phyloP scores from a whole-genome alignment of 1,140 invertebrate genomes.

The Drosophila willistoni region DNA sequence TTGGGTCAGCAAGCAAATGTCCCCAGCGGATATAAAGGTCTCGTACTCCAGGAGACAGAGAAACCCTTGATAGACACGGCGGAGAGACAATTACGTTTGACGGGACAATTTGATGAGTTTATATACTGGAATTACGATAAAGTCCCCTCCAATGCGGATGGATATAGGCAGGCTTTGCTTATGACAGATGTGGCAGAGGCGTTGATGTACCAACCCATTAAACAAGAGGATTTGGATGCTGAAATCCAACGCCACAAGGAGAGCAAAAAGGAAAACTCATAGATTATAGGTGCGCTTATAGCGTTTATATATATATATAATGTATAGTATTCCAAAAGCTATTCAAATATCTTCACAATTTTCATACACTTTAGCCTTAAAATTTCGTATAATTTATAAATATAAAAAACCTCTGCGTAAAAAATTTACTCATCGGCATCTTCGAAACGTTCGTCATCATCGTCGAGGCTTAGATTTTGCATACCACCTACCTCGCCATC shows the following conservation, averaged over 20 bases:
- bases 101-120: conserved; percentile 86
- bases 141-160: conserved; percentile 87
- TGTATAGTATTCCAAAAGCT: conserved; percentile 70
- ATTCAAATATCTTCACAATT: conserved; percentile 68
- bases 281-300: conserved; percentile 56
- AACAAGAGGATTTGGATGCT: conserved; percentile 40
- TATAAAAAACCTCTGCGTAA: conserved; percentile 43
- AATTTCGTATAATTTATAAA: conserved; percentile 50
- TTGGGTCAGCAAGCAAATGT: conserved; percentile 85
- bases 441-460: conserved; percentile 76
- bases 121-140: conserved; percentile 92
- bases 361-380: conserved; percentile 53
- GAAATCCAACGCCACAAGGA: conserved; percentile 48
- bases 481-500: conserved; percentile 60
- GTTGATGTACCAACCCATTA: conserved; percentile 47
- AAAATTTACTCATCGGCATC: conserved; percentile 76
- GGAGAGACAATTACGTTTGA: conserved; percentile 85
- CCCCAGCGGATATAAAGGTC: conserved; percentile 86
- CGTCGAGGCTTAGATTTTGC: conserved; percentile 73
- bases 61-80: conserved; percentile 84
- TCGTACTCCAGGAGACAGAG: conserved; percentile 86
- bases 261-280: conserved; percentile 44
- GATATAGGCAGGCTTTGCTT: conserved; percentile 86
- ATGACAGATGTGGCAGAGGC: conserved; percentile 88
- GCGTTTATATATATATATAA: conserved; percentile 54